Evolutionary conservation across 2,888 invertebrate genomes (phyloP).

Genomic region (Anagyrus pseudococci): DNA sequence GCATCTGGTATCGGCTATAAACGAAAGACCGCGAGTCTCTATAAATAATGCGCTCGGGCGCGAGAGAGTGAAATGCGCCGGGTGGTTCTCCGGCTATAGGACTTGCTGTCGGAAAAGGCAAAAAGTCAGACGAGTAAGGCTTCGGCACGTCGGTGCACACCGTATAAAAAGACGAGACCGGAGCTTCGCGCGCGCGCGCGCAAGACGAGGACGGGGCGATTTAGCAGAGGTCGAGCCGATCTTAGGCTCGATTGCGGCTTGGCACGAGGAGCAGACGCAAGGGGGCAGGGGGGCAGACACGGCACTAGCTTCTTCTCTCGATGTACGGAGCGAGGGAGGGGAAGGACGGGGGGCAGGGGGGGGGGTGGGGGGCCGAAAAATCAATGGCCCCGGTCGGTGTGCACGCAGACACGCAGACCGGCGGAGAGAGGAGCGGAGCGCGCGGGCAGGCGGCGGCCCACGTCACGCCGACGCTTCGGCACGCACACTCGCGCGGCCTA

Average conservation of each 20-base stretch:
- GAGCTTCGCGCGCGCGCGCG: too few species aligned
- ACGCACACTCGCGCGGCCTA: not conserved
- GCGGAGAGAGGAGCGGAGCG: too few species aligned
- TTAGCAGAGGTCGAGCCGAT: not conserved
- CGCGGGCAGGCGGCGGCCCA: too few species aligned
- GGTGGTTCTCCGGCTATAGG: not conserved
- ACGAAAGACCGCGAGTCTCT: not conserved
- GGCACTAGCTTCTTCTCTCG: too few species aligned
- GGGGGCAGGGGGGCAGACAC: not conserved
- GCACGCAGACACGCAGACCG: conserved; percentile 24
- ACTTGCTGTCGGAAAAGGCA: too few species aligned
- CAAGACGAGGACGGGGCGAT: not conserved
- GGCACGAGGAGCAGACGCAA: not conserved
- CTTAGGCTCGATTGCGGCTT: not conserved
- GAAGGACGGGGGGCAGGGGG: not conserved
- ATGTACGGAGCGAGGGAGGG: not conserved
- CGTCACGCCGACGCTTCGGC: conserved; percentile 16
- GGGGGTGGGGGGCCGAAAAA: conserved; percentile 42
- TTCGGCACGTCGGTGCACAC: not conserved
- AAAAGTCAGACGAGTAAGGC: not conserved
- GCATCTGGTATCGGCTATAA: too few species aligned
- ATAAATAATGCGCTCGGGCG: not conserved
- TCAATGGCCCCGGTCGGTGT: conserved; percentile 41
- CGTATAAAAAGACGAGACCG: not conserved
- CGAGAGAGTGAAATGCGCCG: not conserved